phyloP scores from a whole-genome alignment of 2,888 invertebrate genomes.

The Chymomyza procnemis region DNA sequence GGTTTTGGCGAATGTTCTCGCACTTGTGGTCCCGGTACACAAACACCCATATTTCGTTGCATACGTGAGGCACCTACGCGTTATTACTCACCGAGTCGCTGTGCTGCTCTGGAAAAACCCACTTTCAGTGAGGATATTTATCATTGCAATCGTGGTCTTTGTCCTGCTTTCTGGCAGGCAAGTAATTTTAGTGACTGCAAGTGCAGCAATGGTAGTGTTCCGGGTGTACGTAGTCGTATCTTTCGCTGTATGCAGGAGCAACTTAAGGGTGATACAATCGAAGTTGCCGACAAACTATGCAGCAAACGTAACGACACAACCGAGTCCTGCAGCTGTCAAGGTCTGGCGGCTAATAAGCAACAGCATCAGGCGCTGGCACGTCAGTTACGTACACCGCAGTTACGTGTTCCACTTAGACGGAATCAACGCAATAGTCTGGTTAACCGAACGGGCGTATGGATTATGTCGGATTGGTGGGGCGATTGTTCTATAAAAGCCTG shows the following conservation, averaged over 20 bases:
- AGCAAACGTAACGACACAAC: slow-evolving; percentile 77
- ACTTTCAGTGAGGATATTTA: slow-evolving; percentile 81
- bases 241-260: slow-evolving; percentile 83
- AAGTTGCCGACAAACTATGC: slow-evolving; percentile 82
- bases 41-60: slow-evolving; percentile 79
- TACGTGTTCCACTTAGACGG: not conserved
- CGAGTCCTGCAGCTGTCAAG: slow-evolving; percentile 78
- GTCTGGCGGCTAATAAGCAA: not conserved
- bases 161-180: slow-evolving; percentile 88
- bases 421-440: slow-evolving; percentile 32
- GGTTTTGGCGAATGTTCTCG: slow-evolving; percentile 88
- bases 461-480: slow-evolving; percentile 73
- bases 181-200: slow-evolving; percentile 89
- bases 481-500: slow-evolving; percentile 82
- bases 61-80: slow-evolving; percentile 83
- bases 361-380: slow-evolving; percentile 3
- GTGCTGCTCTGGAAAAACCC: slow-evolving; percentile 82
- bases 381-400: not conserved
- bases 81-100: slow-evolving; percentile 84
- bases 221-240: slow-evolving; percentile 85
- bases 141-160: slow-evolving; percentile 86
- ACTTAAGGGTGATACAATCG: slow-evolving; percentile 66
- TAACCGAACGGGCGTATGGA: slow-evolving; percentile 68
- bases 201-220: slow-evolving; percentile 80
- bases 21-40: slow-evolving; percentile 84